Conservation (phyloP, 2,797 vertebrate genomes). For the Falco biarmicus region DNA sequence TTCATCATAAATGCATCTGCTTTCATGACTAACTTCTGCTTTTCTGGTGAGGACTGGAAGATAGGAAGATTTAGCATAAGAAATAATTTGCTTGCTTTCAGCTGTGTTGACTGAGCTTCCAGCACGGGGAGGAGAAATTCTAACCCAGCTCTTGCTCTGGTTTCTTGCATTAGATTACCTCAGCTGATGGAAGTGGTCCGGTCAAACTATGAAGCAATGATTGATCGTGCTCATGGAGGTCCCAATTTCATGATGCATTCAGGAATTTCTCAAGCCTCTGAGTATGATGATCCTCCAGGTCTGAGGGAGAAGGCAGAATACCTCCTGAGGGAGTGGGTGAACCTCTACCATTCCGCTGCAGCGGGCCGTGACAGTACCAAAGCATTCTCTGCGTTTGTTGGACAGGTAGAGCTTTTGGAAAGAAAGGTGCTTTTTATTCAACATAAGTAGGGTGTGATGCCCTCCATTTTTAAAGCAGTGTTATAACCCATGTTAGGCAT, state of each 20-base stretch:
- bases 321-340: slow-evolving; percentile 98
- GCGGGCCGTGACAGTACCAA: slow-evolving; percentile 99
- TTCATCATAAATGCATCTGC: background rate
- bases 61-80: background rate
- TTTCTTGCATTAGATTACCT: slow-evolving; percentile 85
- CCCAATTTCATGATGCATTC: slow-evolving; percentile 99
- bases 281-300: slow-evolving; percentile 97
- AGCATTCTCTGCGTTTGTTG: slow-evolving; percentile 99
- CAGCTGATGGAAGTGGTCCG: slow-evolving; percentile 99
- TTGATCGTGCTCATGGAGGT: slow-evolving; percentile 96
- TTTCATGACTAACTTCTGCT: background rate
- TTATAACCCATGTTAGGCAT: slow-evolving; percentile 60
- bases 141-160: slow-evolving; percentile 12
- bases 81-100: background rate
- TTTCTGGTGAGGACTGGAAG: background rate
- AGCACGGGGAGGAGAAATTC: background rate
- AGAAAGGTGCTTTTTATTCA: slow-evolving; percentile 84
- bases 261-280: slow-evolving; percentile 98
- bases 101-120: background rate
- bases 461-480: slow-evolving; percentile 72
- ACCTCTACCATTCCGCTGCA: slow-evolving; percentile 97
- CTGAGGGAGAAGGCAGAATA: slow-evolving; percentile 98
- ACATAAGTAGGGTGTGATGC: slow-evolving; percentile 79
- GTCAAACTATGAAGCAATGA: slow-evolving; percentile 99
- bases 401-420: slow-evolving; percentile 91